phyloP scores from a whole-genome alignment of 92 coral and sea anemone species.

The Galaxea fascicularis region DNA sequence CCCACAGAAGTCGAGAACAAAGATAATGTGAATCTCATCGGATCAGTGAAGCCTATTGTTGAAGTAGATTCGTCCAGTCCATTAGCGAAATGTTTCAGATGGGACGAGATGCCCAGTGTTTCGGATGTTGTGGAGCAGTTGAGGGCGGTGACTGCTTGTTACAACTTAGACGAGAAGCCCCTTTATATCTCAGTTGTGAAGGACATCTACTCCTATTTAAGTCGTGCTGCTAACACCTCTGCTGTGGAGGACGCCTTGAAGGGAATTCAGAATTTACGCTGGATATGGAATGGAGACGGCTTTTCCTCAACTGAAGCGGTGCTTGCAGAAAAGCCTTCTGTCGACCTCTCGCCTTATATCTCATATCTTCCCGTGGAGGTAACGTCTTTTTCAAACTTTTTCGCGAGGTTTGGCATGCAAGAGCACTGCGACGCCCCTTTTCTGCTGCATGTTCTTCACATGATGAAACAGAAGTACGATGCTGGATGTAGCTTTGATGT shows the following conservation, averaged over 20 bases:
- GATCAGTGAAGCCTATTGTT: constrained; percentile 60
- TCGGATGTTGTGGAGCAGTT: constrained; percentile 64
- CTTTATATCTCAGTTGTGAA: constrained; percentile 49
- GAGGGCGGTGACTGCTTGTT: constrained; percentile 47
- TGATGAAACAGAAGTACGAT: constrained; percentile 70
- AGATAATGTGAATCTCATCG: constrained; percentile 54
- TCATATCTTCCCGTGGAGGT: constrained; percentile 68
- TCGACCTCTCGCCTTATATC: constrained; percentile 75
- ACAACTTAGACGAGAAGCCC: constrained; percentile 62
- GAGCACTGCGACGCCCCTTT: constrained; percentile 45
- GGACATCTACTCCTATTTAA: constrained; percentile 65
- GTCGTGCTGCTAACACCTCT: background rate
- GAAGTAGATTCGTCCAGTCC: constrained; percentile 2
- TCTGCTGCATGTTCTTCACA: constrained; percentile 61
- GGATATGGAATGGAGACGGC: constrained; percentile 91
- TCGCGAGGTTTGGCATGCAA: constrained; percentile 69
- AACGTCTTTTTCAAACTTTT: constrained; percentile 38
- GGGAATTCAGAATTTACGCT: constrained; percentile 17
- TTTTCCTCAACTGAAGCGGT: constrained; percentile 68
- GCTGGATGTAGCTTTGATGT: background rate
- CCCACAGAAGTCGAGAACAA: constrained; percentile 60
- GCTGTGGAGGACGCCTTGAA: constrained; percentile 21
- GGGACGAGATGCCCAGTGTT: constrained; percentile 55
- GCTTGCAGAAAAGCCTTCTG: constrained; percentile 48
- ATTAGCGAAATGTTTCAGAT: constrained; percentile 58